phyloP scores from a whole-genome alignment of 35 echinoderm and acorn worm species.

The Amphiura filiformis region DNA sequence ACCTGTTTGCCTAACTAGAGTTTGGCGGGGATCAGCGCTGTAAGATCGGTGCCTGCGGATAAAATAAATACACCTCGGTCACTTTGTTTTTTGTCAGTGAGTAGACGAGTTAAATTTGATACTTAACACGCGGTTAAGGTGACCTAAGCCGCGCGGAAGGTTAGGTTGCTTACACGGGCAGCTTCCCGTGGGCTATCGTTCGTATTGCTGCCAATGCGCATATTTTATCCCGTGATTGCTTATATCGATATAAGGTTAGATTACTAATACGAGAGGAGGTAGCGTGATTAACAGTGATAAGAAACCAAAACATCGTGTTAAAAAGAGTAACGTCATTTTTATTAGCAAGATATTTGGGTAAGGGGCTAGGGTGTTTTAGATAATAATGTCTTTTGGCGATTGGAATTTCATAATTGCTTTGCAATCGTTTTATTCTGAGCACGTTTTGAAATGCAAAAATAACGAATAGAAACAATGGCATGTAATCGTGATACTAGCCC shows the following conservation, averaged over 20 bases:
- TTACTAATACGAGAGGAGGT: background rate
- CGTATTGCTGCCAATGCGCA: background rate
- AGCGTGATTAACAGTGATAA: background rate
- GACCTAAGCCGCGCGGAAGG: background rate
- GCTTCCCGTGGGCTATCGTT: background rate
- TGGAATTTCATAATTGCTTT: background rate
- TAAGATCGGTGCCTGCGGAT: background rate
- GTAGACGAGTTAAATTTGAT: background rate
- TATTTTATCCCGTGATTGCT: background rate
- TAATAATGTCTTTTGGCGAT: background rate
- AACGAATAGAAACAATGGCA: background rate
- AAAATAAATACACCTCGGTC: conserved; percentile 4
- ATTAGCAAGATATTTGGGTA: background rate
- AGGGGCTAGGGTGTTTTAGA: background rate
- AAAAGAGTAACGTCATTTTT: background rate
- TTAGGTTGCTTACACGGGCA: background rate
- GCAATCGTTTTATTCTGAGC: background rate
- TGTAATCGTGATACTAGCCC: background rate
- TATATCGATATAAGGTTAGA: background rate
- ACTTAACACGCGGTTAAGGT: background rate
- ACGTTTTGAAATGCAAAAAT: background rate
- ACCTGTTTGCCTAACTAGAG: background rate
- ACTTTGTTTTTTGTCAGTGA: background rate
- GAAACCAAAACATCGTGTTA: background rate
- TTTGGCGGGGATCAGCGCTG: background rate